These are phyloP conservation scores for Ictidomys tridecemlineatus DNA, from an alignment of 2,113 vertebrate species.

Conservation along the genomic window DNA sequence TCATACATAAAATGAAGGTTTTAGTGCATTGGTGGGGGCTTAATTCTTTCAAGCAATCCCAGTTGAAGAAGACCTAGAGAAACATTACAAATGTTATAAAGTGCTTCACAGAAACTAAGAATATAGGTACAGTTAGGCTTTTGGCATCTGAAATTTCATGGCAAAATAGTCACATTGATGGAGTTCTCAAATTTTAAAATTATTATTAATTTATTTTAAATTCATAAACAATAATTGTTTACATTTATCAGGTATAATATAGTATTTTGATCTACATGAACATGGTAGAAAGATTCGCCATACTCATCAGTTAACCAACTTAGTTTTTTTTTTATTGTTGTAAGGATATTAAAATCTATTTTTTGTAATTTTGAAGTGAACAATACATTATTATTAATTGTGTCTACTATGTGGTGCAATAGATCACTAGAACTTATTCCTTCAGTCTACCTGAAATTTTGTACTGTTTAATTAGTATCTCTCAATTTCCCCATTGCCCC, in stretches of 20 bases:
- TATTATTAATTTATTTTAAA: background rate
- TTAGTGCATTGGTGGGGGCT: background rate
- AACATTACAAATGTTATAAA: background rate
- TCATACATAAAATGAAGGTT: background rate
- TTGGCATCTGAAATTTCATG: background rate
- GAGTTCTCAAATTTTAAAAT: background rate
- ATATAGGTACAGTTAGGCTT: background rate
- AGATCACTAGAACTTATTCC: background rate
- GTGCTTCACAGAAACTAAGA: background rate
- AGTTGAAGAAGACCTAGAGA: background rate
- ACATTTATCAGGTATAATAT: background rate
- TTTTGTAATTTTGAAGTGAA: background rate
- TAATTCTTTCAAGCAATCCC: background rate
- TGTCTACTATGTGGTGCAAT: background rate
- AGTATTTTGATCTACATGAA: background rate
- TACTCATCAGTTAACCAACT: background rate
- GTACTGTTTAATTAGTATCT: background rate
- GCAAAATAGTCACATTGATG: background rate
- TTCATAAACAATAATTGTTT: background rate
- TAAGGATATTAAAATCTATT: background rate
- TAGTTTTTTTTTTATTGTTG: background rate
- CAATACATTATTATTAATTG: background rate
- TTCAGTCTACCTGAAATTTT: background rate
- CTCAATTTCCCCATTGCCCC: background rate
- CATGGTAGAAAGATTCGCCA: background rate